phyloP scores from a whole-genome alignment of 2,888 invertebrate species.

The Peribatodes rhomboidaria region DNA sequence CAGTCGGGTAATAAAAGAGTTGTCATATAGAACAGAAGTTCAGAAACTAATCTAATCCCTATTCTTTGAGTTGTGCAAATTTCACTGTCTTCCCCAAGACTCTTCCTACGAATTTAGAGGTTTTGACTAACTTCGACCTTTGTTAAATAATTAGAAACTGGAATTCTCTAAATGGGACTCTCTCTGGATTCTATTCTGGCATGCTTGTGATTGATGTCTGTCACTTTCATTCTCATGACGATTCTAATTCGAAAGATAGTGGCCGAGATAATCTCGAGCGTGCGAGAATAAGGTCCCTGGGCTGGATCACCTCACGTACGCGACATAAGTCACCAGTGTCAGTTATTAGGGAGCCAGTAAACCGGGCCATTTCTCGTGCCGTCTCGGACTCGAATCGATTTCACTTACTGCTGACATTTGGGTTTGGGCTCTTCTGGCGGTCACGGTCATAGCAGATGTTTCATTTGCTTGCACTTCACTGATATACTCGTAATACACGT shows the following conservation, averaged over 20 bases:
- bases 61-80: too few relatives aligned
- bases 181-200: not conserved
- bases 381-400: conserved; percentile 15
- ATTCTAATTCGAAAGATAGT: too few relatives aligned
- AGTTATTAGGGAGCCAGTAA: conserved; percentile 15
- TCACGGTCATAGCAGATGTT: not conserved
- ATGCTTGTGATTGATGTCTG: not conserved
- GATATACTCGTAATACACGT: too few relatives aligned
- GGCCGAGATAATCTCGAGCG: too few relatives aligned
- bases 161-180: not conserved
- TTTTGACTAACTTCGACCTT: conserved; percentile 12
- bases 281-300: not conserved
- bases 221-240: too few relatives aligned
- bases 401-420: not conserved
- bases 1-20: too few relatives aligned
- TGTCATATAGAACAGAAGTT: too few relatives aligned
- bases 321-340: conserved; percentile 11
- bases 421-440: not conserved
- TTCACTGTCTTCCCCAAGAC: not conserved
- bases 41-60: too few relatives aligned
- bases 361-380: not conserved
- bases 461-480: not conserved
- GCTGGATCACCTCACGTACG: conserved; percentile 16
- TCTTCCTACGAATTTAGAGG: not conserved
- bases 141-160: not conserved